Percentiles rank a stretch among this genome's conserved stretches.
phyloP scores from a whole-genome alignment of 2,113 vertebrate genomes.

The Nibea coibor region DNA sequence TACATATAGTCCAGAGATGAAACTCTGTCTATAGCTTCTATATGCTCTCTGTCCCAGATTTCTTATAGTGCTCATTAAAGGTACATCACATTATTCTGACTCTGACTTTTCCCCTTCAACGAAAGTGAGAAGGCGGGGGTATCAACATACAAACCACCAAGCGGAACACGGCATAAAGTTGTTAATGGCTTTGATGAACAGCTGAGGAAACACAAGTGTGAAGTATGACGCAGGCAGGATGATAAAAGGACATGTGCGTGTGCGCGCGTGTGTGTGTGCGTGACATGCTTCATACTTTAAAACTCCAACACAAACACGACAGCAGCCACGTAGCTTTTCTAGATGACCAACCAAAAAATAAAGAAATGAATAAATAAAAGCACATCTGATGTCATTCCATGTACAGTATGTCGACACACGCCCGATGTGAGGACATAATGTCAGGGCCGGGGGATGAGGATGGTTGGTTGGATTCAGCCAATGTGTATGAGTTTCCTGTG shows the following conservation, averaged over 20 bases:
- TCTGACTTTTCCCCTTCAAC: neutral
- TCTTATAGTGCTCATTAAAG: neutral
- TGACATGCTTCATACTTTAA: conserved; percentile 64
- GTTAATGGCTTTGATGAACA: conserved; percentile 29
- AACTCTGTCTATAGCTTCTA: neutral
- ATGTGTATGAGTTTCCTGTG: conserved; percentile 62
- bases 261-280: conserved; percentile 37
- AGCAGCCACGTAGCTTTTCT: conserved; percentile 61
- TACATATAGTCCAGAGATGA: neutral
- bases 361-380: neutral
- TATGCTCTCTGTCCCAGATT: conserved; percentile 17
- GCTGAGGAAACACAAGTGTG: conserved; percentile 27
- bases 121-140: neutral
- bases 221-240: conserved; percentile 55
- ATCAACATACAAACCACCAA: conserved; percentile 36
- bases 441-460: conserved; percentile 49
- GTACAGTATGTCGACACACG: conserved; percentile 35
- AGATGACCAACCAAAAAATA: conserved; percentile 44
- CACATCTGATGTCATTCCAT: conserved; percentile 51
- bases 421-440: conserved; percentile 31
- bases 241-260: conserved; percentile 43
- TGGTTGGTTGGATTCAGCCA: conserved; percentile 58
- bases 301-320: conserved; percentile 64
- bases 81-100: conserved; percentile 19
- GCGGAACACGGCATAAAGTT: conserved; percentile 32